Evolutionary conservation across 2,888 invertebrate genomes (phyloP), one percentile per base, ranked within the genome.

Genomic region (Oxyteleia sp.): DNA sequence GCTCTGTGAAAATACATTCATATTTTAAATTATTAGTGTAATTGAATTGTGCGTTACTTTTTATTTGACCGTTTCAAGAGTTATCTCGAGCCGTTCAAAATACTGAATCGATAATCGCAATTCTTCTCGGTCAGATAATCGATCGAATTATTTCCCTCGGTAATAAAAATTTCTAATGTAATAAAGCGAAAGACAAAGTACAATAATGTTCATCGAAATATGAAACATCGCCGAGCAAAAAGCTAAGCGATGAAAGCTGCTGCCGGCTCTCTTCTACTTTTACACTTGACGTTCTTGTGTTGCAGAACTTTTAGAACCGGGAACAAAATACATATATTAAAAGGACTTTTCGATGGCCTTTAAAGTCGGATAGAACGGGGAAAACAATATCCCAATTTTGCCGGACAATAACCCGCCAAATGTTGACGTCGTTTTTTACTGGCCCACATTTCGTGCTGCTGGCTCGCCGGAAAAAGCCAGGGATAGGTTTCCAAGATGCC

Each of bases 1-100:
- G 72, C 75, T 86, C 80, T 69, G 82, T 68, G 76, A 86, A 85
- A 87, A 84, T 84, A 78, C 75, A 86, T 83, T 85, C 84, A 83
- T 84, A 84, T 75, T 80, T 84, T 61, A 87, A 83, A 85, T 85
- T 57, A 76, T 86, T 61, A 61, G 47, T 55, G 29, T 85, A 84
- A 86, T 85, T 75, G 74, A 55, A 57, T 82, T 71, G 74, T 72
- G 74, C 63, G 79, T 71, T 78, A 82, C 64, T 75, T 61, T 69
- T 20, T 61, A 72, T 63, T 80, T 76, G 51, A 63, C 76, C 55
- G 72, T 57, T 16, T 29, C 3, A 45, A 55, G 0, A 18, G 20
- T 64, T 20, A n/a, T 38, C 20, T 26, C 4, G 43, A 43, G 10
- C 4, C 15, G 2, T 7, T 3, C 26, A 13, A 26, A 51, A 51